These are phyloP conservation scores for Takifugu flavidus DNA, from an alignment of 2,113 vertebrate genomes.

Conservation along the genomic window DNA sequence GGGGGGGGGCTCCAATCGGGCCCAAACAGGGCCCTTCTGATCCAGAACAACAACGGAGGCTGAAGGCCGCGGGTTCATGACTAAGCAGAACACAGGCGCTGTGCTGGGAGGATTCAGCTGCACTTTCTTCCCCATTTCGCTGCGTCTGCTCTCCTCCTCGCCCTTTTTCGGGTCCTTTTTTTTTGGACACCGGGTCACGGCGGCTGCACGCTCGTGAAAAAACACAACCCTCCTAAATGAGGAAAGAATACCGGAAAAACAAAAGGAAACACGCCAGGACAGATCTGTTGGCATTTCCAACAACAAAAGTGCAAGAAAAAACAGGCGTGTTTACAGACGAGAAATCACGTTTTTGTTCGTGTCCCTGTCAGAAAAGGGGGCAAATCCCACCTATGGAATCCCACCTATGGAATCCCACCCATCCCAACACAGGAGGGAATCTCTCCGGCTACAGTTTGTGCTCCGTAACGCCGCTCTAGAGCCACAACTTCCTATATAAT, in stretches of 20 bases:
- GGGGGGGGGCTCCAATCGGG: constrained; percentile 40
- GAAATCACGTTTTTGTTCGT: neutral
- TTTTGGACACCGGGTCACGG: too few relatives aligned
- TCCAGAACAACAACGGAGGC: constrained; percentile 47
- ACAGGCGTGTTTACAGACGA: too few relatives aligned
- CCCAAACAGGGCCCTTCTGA: constrained; percentile 50
- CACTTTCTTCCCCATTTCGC: neutral
- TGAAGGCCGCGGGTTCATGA: constrained; percentile 59
- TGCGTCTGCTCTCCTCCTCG: neutral
- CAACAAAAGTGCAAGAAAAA: too few relatives aligned
- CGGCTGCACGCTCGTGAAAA: too few relatives aligned
- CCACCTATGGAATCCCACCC: too few relatives aligned
- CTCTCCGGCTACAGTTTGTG: neutral
- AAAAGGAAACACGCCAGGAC: neutral
- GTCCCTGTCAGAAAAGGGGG: neutral
- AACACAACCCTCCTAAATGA: too few relatives aligned
- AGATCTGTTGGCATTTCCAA: too few relatives aligned
- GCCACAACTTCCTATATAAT: constrained; percentile 77
- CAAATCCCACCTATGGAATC: too few relatives aligned
- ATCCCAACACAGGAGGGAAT: too few relatives aligned
- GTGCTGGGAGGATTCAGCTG: constrained; percentile 26
- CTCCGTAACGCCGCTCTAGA: constrained; percentile 54
- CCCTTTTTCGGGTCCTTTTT: neutral
- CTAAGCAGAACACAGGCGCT: constrained; percentile 51
- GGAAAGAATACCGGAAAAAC: neutral